Base-by-base conservation (phyloP, 2,113 vertebrate species). In the Panurus biarmicus region DNA sequence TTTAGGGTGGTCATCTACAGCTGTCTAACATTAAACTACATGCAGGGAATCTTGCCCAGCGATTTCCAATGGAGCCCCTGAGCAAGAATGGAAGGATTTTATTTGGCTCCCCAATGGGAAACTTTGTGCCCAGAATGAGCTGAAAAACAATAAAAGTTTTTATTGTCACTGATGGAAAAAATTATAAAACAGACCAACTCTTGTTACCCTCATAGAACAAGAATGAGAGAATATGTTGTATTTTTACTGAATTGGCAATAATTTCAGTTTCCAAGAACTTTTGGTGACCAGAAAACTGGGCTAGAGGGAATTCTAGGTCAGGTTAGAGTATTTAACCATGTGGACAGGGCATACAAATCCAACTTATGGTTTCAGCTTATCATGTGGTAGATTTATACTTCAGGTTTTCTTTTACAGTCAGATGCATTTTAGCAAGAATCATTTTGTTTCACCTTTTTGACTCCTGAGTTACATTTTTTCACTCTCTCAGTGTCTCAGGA, bases 81-180 rank as follows among this genome's bases (percentile, higher is more conserved):
- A 79, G 73, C 54, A 69, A 77, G 20, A 47, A 88, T 83, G 38
- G 72, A 89, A 88, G 58, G 33, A 74, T 92, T 96, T 94, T 94
- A 80, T 90, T 91, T 92, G 67, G 72, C 56, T 93, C n/a, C 51
- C 24, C 56, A 74, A 0, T 58, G 36, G 35, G 51, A 31, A 85
- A 48, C 38, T 90, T 75, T 66, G 56, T 77, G 51, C 64, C 76
- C 61, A 94, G 64, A 96, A 95, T 66, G 69, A 96, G 44, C 51
- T 81, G 90, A 56, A 90, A 94, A 80, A 83, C 64, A 92, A 84
- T 91, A 74, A 80, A 91, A 82, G 5, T 13, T 91, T 91, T 94
- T 86, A 88, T 77, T 73, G 35, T 84, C 75, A 86, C 54, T 84
- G 79, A 48, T 92, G 90, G 90, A 90, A 95, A 91, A 88, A 76